Percentiles rank a stretch among this genome's conserved stretches.
phyloP scores from a whole-genome alignment of 2,888 invertebrate species.

The Eristalinus aeneus region DNA sequence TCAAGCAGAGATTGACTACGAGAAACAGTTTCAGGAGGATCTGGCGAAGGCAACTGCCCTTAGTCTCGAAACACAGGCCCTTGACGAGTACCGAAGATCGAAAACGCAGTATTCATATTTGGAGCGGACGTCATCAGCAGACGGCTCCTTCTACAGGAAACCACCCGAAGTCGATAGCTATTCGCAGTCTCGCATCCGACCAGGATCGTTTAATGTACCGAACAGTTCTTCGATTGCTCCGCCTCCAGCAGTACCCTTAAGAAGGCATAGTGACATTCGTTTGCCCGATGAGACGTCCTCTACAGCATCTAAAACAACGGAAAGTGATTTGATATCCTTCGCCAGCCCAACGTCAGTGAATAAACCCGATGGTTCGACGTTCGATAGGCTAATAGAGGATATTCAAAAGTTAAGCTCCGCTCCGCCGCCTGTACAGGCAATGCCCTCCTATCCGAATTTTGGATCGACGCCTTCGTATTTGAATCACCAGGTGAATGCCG shows the following conservation, averaged over 20 bases:
- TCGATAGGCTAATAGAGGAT: constrained; percentile 84
- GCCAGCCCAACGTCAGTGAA: constrained; percentile 83
- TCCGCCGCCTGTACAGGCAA: constrained; percentile 75
- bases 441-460: constrained; percentile 72
- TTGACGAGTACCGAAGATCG: constrained; percentile 90
- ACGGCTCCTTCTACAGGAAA: constrained; percentile 20
- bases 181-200: constrained; percentile 81
- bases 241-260: constrained; percentile 78
- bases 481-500: constrained; percentile 47
- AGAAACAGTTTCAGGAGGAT: constrained; percentile 92
- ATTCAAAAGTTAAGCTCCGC: constrained; percentile 80
- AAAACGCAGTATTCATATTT: constrained; percentile 78
- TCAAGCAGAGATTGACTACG: constrained; percentile 84
- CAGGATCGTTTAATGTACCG: constrained; percentile 81
- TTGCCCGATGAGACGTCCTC: constrained; percentile 66
- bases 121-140: constrained; percentile 30
- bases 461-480: constrained; percentile 36
- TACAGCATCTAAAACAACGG: constrained; percentile 64
- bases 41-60: constrained; percentile 93
- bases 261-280: constrained; percentile 72
- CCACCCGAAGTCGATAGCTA: constrained; percentile 30
- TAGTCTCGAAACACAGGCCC: constrained; percentile 91
- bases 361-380: constrained; percentile 81
- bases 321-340: constrained; percentile 87
- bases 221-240: constrained; percentile 80